Evolutionary conservation across 2,797 vertebrate genomes (phyloP), one percentile per base, ranked within the genome.

Genomic region (Sebastes flavidus): DNA sequence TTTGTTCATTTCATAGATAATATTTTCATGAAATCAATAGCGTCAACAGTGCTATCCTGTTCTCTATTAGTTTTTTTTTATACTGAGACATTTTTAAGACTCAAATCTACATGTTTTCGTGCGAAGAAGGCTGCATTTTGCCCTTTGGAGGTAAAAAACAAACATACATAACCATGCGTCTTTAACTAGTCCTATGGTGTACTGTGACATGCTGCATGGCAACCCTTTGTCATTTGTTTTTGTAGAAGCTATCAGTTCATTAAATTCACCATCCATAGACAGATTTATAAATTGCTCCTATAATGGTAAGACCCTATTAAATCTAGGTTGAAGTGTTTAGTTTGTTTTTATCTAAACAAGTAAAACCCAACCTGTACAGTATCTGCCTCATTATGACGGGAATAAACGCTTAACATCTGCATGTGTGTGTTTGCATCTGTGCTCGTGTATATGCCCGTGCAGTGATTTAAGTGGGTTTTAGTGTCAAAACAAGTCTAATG

Each of bases 401-500:
- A 86, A 92, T 89, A 90, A 89, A 81, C 83, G 72, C 65, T 58
- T 24, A 94, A 92, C 89, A 95, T 91, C 94, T 93, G 93, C 88
- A 92, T 82, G 84, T 85, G 83, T 87, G 84, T 67, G 11, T 86
- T 85, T 88, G 81, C 90, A 84, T 93, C 87, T 89, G 87, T 59
- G 82, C 83, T 72, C 30, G 80, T 87, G 85, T 88, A 81, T 87
- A 75, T 83, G 88, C 34, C 63, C 77, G 56, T 69, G 72, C 65
- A 25, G 88, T 91, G 86, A 94, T 94, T 75, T 94, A 93, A 93
- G 88, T 92, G 85, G 85, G 88, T 94, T 89, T 84, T 91, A 92
- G 81, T 91, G 82, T 91, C 89, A 92, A 94, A 91, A 92, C 90
- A 92, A 91, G 82, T 87, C 91, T 94, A 93, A 95, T 93, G 92